Percentiles rank a stretch among this genome's conserved stretches.
phyloP scores from a whole-genome alignment of 2,797 vertebrate genomes.

The Smutsia temminckii region DNA sequence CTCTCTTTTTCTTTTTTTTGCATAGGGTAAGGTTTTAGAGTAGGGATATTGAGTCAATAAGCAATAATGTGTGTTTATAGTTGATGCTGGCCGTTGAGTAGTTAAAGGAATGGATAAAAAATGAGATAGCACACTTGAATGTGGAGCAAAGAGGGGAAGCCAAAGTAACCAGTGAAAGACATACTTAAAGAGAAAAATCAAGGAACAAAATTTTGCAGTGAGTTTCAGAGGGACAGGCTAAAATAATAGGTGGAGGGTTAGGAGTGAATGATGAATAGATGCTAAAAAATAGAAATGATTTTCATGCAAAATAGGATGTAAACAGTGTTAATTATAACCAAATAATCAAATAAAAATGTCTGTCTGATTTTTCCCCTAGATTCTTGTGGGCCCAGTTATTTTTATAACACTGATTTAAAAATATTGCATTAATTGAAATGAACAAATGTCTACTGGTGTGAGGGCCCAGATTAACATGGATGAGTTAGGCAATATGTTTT shows the following conservation, averaged over 20 bases:
- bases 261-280: neutral
- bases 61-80: neutral
- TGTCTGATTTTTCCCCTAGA: neutral
- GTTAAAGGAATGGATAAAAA: neutral
- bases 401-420: neutral
- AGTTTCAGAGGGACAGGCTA: neutral
- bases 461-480: neutral
- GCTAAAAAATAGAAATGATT: neutral
- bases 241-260: neutral
- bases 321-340: neutral
- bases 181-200: neutral
- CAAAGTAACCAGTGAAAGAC: neutral
- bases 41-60: neutral
- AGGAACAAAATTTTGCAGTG: neutral
- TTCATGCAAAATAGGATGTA: neutral
- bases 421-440: neutral
- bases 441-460: neutral
- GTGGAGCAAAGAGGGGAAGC: neutral
- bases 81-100: neutral
- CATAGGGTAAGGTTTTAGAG: neutral
- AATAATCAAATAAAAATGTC: neutral
- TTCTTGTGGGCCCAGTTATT: neutral
- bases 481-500: neutral
- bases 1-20: neutral
- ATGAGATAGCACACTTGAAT: neutral